These are phyloP conservation scores for Rambutsinella grinnellia DNA, from an alignment of 2,888 invertebrate genomes.

Conservation along the genomic window DNA sequence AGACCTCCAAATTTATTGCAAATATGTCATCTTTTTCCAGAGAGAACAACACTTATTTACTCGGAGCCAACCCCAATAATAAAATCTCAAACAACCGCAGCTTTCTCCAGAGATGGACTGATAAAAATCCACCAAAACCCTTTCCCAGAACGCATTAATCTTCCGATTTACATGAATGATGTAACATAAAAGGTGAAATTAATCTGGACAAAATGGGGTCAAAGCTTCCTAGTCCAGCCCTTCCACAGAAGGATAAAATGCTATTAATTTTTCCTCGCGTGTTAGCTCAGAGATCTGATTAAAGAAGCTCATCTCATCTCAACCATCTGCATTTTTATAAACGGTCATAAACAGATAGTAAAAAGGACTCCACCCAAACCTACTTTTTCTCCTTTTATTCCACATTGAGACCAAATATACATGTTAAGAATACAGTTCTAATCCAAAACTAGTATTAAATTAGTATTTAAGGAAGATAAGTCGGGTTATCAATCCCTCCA, in stretches of 20 bases:
- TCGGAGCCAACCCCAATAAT: no score
- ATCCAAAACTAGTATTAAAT: background rate
- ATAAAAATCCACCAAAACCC: background rate
- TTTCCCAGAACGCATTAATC: no score
- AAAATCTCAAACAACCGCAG: no score
- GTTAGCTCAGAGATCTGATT: background rate
- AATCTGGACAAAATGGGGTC: no score
- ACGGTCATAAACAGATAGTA: background rate
- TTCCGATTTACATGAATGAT: no score
- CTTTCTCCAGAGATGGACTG: no score
- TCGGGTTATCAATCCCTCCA: constrained; percentile 44
- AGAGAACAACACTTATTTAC: background rate
- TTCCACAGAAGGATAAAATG: no score
- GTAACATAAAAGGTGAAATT: no score
- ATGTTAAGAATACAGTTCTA: background rate
- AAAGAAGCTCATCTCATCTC: no score
- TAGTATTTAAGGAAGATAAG: constrained; percentile 30
- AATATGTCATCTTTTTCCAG: background rate
- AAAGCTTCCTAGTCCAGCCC: no score
- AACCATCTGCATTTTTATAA: background rate
- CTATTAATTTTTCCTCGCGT: background rate
- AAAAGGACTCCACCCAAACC: constrained; percentile 10
- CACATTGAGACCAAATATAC: background rate
- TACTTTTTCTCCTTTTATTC: background rate
- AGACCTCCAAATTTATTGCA: background rate